These are phyloP conservation scores for Enchytraeus crypticus DNA, from an alignment of 2,888 invertebrate genomes.

Conservation along the genomic window DNA sequence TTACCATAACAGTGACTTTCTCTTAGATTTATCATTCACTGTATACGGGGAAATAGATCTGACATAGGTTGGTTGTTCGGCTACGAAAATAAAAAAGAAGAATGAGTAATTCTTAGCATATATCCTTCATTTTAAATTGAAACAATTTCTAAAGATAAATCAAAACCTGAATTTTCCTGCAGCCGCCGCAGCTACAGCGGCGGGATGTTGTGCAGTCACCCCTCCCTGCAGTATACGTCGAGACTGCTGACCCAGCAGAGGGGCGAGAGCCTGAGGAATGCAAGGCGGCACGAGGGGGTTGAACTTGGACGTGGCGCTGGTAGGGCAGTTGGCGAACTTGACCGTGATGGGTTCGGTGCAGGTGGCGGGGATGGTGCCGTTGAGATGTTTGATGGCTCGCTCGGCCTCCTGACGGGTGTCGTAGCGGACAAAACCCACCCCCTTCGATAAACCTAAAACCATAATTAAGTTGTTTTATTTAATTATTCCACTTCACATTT, in stretches of 20 bases:
- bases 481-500: too few species aligned
- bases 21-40: too few species aligned
- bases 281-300: neutral
- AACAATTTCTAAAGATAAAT: too few species aligned
- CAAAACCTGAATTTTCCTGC: too few species aligned
- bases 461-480: too few species aligned
- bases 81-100: too few species aligned
- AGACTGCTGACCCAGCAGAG: neutral
- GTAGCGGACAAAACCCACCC: conserved; percentile 85
- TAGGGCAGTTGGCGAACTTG: conserved; percentile 84
- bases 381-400: conserved; percentile 78
- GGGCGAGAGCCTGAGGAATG: neutral
- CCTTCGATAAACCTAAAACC: conserved; percentile 70
- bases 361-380: conserved; percentile 77
- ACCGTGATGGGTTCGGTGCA: conserved; percentile 83
- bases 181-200: too few species aligned
- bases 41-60: too few species aligned
- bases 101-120: too few species aligned
- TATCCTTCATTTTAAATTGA: too few species aligned
- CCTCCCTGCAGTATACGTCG: neutral
- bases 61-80: too few species aligned
- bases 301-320: neutral
- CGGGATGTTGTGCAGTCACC: neutral
- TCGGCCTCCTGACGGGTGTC: conserved; percentile 84
- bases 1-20: too few species aligned